phyloP scores from a whole-genome alignment of 2,888 invertebrate species.

The Habrosyne pyritoides region DNA sequence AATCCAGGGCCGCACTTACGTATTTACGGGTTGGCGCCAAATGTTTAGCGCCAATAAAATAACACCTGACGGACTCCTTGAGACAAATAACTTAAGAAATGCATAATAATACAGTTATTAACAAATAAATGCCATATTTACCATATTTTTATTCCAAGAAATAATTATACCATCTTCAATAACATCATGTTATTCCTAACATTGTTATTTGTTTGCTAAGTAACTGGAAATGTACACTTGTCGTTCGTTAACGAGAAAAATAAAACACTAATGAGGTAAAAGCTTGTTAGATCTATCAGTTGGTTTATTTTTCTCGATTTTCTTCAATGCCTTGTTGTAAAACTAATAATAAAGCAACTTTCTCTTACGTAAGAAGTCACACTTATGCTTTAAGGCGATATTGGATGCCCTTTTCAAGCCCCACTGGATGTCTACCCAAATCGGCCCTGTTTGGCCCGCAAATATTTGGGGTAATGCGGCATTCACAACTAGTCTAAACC shows the following conservation, averaged over 20 bases:
- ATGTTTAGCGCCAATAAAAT: neutral
- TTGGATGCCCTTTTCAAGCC: neutral
- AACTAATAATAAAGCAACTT: too few species aligned
- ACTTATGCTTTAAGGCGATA: neutral
- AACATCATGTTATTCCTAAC: neutral
- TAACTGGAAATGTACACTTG: neutral
- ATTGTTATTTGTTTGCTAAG: neutral
- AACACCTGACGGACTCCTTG: neutral
- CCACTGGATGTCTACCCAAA: neutral
- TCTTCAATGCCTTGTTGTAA: neutral
- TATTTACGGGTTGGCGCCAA: conserved; percentile 3
- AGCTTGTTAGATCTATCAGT: neutral
- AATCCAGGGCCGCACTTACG: conserved; percentile 8
- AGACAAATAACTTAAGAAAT: neutral
- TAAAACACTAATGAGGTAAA: neutral
- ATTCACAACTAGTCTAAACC: conserved; percentile 30
- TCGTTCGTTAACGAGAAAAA: neutral
- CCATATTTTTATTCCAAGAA: neutral
- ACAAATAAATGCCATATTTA: neutral
- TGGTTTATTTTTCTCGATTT: neutral
- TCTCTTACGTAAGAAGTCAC: too few species aligned
- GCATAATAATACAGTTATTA: neutral
- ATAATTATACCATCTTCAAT: neutral
- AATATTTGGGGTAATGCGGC: conserved; percentile 22
- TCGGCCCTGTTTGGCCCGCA: conserved; percentile 11